These are phyloP conservation scores for Tetropium fuscum DNA, from an alignment of 2,888 invertebrate genomes.

Conservation along the genomic window DNA sequence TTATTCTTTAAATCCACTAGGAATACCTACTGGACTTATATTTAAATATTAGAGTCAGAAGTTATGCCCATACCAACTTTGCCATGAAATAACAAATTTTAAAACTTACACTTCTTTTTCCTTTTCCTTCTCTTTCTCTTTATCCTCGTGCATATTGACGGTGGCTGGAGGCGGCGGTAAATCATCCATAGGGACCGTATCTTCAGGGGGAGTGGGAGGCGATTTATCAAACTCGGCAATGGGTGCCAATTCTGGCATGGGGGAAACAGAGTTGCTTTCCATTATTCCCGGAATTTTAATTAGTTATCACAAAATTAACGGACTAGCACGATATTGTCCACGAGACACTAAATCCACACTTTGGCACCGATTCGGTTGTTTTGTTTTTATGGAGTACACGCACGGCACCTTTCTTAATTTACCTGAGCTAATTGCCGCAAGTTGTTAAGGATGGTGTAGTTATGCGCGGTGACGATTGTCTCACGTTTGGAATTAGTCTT, in stretches of 20 bases:
- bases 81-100: no score
- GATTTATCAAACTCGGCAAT: slow-evolving; percentile 80
- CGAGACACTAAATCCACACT: neutral
- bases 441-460: neutral
- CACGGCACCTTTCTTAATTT: slow-evolving; percentile 29
- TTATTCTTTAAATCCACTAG: no score
- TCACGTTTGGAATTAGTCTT: slow-evolving; percentile 30
- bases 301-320: slow-evolving; percentile 19
- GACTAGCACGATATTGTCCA: slow-evolving; percentile 12
- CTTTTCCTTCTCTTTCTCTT: slow-evolving; percentile 62
- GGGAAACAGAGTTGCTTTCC: slow-evolving; percentile 78
- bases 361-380: slow-evolving; percentile 3
- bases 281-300: slow-evolving; percentile 57
- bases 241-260: slow-evolving; percentile 76
- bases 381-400: slow-evolving; percentile 22
- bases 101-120: slow-evolving; percentile 46
- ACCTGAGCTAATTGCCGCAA: neutral
- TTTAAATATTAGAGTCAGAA: no score
- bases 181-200: slow-evolving; percentile 74
- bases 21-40: no score
- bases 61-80: no score
- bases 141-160: slow-evolving; percentile 68
- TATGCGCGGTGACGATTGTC: slow-evolving; percentile 33
- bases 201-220: slow-evolving; percentile 73
- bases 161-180: slow-evolving; percentile 75